A percentile compares a stretch with the other conserved stretches of the same genome.
phyloP scores from a whole-genome alignment of 2,797 vertebrate genomes.

The Molothrus ater region DNA sequence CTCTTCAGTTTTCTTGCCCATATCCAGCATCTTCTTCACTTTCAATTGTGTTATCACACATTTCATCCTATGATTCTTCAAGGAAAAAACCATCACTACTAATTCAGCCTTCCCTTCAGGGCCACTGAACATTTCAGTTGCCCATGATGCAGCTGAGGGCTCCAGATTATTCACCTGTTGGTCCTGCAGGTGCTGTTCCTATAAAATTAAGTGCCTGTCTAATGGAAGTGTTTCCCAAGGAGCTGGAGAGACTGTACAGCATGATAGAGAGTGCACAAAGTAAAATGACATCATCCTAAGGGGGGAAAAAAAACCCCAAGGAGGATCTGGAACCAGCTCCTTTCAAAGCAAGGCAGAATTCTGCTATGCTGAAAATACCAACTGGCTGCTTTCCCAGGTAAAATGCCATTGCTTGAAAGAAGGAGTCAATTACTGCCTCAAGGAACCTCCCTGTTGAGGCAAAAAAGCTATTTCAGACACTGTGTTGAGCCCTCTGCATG shows the following conservation, averaged over 20 bases:
- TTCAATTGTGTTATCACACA: background rate
- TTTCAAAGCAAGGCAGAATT: background rate
- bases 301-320: background rate
- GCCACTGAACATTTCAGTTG: conserved; percentile 20
- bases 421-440: background rate
- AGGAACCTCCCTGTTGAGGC: background rate
- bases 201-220: background rate
- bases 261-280: background rate
- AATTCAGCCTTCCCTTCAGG: conserved; percentile 16
- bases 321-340: background rate
- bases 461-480: background rate
- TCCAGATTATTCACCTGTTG: background rate
- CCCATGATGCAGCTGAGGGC: background rate
- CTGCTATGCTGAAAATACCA: background rate
- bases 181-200: background rate
- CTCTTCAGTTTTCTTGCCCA: background rate
- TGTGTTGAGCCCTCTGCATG: background rate
- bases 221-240: background rate
- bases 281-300: background rate
- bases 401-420: background rate
- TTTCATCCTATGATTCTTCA: background rate
- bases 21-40: background rate
- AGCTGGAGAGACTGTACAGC: background rate
- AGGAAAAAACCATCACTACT: background rate
- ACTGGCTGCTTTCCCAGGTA: conserved; percentile 35